These are phyloP conservation scores for Gasteruption jaculator DNA, from an alignment of 2,888 invertebrate genomes.

Conservation along the genomic window DNA sequence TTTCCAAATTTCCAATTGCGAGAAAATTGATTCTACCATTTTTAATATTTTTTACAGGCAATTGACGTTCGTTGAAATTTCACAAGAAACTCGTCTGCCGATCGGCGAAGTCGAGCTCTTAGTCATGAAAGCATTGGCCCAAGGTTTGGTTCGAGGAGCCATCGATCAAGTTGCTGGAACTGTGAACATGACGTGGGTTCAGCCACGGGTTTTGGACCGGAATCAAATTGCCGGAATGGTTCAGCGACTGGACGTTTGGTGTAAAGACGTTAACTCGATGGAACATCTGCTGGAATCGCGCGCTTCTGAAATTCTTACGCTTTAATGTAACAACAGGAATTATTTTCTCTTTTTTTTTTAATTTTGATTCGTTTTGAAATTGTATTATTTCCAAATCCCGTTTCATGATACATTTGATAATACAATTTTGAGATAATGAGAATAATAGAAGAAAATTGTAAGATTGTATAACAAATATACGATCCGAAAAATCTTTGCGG, in stretches of 20 bases:
- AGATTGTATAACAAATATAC: too few species aligned
- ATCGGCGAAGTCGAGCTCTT: constrained; percentile 86
- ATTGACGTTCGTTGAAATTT: constrained; percentile 86
- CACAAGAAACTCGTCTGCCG: constrained; percentile 78
- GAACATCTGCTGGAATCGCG: constrained; percentile 68
- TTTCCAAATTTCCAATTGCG: too few species aligned
- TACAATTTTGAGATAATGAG: too few species aligned
- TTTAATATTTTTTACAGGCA: constrained; percentile 53
- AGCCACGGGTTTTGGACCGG: constrained; percentile 73
- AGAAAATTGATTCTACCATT: too few species aligned
- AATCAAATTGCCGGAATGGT: constrained; percentile 69
- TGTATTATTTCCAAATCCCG: too few species aligned
- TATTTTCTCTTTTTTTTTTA: too few species aligned
- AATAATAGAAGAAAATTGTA: too few species aligned
- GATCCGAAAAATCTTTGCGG: too few species aligned
- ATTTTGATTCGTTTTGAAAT: too few species aligned
- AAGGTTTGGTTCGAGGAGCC: constrained; percentile 88
- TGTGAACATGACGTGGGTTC: constrained; percentile 82
- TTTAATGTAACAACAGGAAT: constrained; percentile 54
- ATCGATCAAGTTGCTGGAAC: constrained; percentile 85
- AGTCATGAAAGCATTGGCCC: constrained; percentile 96
- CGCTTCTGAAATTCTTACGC: constrained; percentile 74
- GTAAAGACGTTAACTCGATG: constrained; percentile 70
- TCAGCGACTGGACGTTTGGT: constrained; percentile 67
- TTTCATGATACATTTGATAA: too few species aligned